Conservation (phyloP, 2,888 invertebrate genomes). For the Caenorhabditis drosophilae region DNA sequence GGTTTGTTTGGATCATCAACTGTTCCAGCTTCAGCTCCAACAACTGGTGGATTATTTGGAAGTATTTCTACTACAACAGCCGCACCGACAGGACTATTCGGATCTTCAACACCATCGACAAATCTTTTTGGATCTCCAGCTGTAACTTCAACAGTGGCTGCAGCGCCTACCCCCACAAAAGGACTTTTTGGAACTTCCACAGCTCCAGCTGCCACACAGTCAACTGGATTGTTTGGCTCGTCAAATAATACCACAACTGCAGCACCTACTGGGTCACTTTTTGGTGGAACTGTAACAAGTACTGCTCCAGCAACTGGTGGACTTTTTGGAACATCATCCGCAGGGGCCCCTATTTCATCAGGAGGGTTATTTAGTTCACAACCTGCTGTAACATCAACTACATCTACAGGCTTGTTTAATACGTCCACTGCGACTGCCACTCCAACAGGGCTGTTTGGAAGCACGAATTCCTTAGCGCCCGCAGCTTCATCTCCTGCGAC, state of each 20-base stretch:
- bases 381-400: neutral
- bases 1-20: conserved; percentile 3
- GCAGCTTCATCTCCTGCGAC: conserved; percentile 4
- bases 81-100: conserved; percentile 1
- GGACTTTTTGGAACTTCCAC: conserved; percentile 6
- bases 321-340: neutral
- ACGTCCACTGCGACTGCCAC: neutral
- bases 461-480: neutral
- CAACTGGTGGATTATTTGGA: conserved; percentile 4
- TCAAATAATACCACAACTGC: neutral
- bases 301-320: conserved; percentile 5
- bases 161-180: neutral
- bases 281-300: conserved; percentile 5
- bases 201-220: neutral
- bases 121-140: conserved; percentile 11
- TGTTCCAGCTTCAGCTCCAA: neutral
- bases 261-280: neutral
- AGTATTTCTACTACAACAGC: neutral
- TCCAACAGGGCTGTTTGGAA: conserved; percentile 5
- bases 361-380: conserved; percentile 1
- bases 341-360: neutral
- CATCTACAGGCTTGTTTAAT: neutral
- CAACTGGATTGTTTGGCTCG: conserved; percentile 6
- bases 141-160: conserved; percentile 1
- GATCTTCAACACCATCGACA: conserved; percentile 3